Conservation (phyloP, 2,113 vertebrate genomes). For the Albula goreensis region DNA sequence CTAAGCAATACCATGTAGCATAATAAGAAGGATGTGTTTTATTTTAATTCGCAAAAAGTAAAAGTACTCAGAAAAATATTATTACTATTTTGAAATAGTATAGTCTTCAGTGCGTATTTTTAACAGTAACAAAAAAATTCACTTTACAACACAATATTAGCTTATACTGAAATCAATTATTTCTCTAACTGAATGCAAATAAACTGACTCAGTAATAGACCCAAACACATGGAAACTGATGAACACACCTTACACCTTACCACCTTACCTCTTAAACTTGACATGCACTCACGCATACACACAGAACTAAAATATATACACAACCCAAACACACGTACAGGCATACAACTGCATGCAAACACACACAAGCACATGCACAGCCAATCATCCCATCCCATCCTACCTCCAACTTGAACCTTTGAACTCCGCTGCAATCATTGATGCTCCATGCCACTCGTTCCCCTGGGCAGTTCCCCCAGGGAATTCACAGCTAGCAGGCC, state of each 20-base stretch:
- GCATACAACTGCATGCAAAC: neutral
- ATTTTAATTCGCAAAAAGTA: neutral
- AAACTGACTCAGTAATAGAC: neutral
- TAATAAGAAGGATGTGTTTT: neutral
- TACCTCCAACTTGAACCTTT: slow-evolving; percentile 39
- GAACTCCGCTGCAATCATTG: slow-evolving; percentile 53
- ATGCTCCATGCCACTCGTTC: neutral
- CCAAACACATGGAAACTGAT: neutral
- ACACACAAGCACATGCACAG: neutral
- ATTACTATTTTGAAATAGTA: neutral
- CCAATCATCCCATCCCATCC: slow-evolving; percentile 18
- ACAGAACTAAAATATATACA: neutral
- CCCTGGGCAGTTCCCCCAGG: neutral
- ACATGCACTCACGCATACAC: no score
- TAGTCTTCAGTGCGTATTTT: neutral
- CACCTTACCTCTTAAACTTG: no score
- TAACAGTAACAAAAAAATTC: neutral
- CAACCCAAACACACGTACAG: neutral
- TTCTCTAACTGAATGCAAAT: neutral
- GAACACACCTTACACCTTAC: neutral
- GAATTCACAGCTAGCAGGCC: neutral
- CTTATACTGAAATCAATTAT: neutral
- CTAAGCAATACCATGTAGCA: neutral
- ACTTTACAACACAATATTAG: neutral
- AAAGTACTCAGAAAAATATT: neutral